Percentiles rank a stretch among this genome's conserved stretches.
Evolutionary conservation across 30 jellyfish, hydroid and myxozoan genomes (phyloP).

Genomic region (Cassiopea xamachana): DNA sequence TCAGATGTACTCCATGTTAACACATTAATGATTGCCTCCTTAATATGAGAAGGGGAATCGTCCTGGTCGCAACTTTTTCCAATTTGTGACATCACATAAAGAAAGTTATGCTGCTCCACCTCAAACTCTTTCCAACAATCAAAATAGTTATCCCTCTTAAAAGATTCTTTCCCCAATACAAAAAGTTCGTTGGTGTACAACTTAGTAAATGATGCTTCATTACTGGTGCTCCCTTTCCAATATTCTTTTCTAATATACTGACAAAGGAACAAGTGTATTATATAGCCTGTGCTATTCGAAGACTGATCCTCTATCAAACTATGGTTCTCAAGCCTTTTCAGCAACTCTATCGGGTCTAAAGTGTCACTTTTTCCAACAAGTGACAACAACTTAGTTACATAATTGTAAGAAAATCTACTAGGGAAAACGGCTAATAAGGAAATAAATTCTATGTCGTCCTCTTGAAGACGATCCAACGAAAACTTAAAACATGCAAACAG

Average conservation of each 20-base stretch:
- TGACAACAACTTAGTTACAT: constrained; percentile 12
- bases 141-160: constrained; percentile 12
- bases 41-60: background rate
- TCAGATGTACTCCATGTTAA: constrained; percentile 4
- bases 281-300: background rate
- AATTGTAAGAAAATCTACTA: constrained; percentile 17
- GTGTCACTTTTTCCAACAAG: background rate
- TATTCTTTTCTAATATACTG: background rate
- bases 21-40: background rate
- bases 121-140: constrained; percentile 31
- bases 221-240: constrained; percentile 1
- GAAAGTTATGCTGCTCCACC: constrained; percentile 24
- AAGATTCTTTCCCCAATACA: constrained; percentile 1
- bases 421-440: constrained; percentile 41
- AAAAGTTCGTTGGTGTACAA: constrained; percentile 2
- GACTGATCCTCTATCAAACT: background rate
- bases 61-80: background rate
- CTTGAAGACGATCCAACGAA: background rate
- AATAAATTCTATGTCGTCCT: background rate
- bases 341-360: background rate
- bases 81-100: background rate
- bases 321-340: background rate
- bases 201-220: background rate
- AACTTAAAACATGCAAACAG: background rate
- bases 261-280: constrained; percentile 25